phyloP scores from a whole-genome alignment of 2,888 invertebrate species.

The Hemithea aestivaria region DNA sequence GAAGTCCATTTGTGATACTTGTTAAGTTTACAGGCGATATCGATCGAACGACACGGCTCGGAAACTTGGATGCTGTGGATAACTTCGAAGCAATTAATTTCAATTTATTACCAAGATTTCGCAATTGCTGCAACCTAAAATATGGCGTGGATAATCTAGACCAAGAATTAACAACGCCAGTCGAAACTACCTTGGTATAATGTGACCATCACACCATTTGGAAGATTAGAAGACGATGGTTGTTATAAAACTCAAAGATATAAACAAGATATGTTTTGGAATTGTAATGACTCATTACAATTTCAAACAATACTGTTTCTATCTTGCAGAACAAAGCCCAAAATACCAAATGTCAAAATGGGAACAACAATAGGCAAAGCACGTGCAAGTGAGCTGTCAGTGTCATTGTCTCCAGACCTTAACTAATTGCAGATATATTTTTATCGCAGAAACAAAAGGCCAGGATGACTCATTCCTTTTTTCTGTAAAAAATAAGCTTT shows the following conservation, averaged over 20 bases:
- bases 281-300: slow-evolving; percentile 21
- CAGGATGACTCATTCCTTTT: slow-evolving; percentile 26
- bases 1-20: no score
- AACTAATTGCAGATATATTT: slow-evolving; percentile 34
- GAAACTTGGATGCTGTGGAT: not conserved
- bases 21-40: no score
- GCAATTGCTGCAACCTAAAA: slow-evolving; percentile 11
- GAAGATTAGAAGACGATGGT: no score
- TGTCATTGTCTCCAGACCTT: slow-evolving; percentile 22
- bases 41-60: not conserved
- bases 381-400: slow-evolving; percentile 39
- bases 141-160: slow-evolving; percentile 19
- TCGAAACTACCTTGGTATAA: slow-evolving; percentile 24
- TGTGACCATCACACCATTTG: no score
- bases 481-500: slow-evolving; percentile 51
- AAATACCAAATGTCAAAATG: slow-evolving; percentile 38
- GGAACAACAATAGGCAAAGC: slow-evolving; percentile 37
- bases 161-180: slow-evolving; percentile 25
- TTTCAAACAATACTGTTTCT: slow-evolving; percentile 29
- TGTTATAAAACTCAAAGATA: no score
- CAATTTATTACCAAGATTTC: slow-evolving; percentile 15
- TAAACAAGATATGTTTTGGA: no score
- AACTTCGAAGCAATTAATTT: slow-evolving; percentile 23
- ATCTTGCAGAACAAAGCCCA: slow-evolving; percentile 37
- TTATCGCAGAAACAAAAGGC: slow-evolving; percentile 25